Base-by-base conservation (phyloP, 2,888 invertebrate species). In the Elgonia sp. region DNA sequence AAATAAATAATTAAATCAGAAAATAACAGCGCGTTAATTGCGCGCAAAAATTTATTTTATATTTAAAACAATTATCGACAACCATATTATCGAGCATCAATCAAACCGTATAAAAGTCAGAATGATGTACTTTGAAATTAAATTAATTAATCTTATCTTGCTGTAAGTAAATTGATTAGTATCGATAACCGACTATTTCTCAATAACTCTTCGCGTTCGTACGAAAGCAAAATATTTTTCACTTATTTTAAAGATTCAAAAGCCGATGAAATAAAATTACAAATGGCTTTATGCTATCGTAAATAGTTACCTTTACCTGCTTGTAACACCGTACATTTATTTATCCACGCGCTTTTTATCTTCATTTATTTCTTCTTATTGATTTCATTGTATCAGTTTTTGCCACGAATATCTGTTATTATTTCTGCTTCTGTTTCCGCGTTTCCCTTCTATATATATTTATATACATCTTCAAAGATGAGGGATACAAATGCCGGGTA, bases 141-240 rank as follows among this genome's bases (percentile, higher is more conserved):
- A 76, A 50, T 76, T 76, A 46, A 63, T 63, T 63, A 63, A 76
- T 63, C 76, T 62, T 63, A 63, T 76, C 50, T 76, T 40, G 37
- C 18, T 50, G 29, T 37, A 63, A 63, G 37, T 63, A 76, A 76
- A 76, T 76, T 63, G 63, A 18, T 50, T 29, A 63, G 46, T 50
- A 21, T 50, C 75, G 63, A 63, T 46, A 76, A 65, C 76, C 39
- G n/a, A 63, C 53, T 39, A 37, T 18, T 39, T 76, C 39, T 14
- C 53, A 53, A 76, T 76, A 76, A 76, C 39, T 76, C 63, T 65
- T 50, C 16, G 29, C 12, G 8, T 46, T 75, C 42, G 21, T 62
- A n/a, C 42, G 62, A 60, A 63, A 37, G 39, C 14, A 53, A 75
- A 63, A 46, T 76, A 63, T 63, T 63, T 40, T 60, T 42, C 60